Evolutionary conservation across 64 coral and sea anemone species (phyloP).

Genomic region (Cladopsammia gracilis): DNA sequence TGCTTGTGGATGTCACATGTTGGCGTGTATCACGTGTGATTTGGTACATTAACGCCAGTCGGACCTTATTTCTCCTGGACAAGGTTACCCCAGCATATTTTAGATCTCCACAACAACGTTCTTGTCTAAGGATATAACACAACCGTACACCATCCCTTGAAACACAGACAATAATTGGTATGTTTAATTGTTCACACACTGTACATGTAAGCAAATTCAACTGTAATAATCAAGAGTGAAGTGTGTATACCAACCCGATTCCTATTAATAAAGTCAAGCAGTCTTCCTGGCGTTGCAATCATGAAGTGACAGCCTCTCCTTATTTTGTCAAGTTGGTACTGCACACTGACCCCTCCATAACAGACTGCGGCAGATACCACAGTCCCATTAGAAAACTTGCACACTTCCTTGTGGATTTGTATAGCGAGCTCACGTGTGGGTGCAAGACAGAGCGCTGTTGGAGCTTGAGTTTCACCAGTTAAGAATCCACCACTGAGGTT

Average conservation of each 20-base stretch:
- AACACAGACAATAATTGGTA: no score
- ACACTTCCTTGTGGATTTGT: slow-evolving; percentile 88
- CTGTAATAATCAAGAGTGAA: background rate
- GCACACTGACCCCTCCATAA: slow-evolving; percentile 95
- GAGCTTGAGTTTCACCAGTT: slow-evolving; percentile 66
- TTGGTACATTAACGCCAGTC: no score
- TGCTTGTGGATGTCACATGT: no score
- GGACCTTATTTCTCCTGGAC: no score
- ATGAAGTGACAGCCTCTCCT: slow-evolving; percentile 91
- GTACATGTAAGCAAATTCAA: no score
- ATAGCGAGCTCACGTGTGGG: slow-evolving; percentile 93
- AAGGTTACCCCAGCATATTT: no score
- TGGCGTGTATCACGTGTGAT: no score
- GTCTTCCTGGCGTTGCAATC: slow-evolving; percentile 88
- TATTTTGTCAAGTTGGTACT: slow-evolving; percentile 71
- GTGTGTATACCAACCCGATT: slow-evolving; percentile 59
- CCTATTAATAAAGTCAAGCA: slow-evolving; percentile 86
- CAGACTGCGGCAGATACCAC: slow-evolving; percentile 71
- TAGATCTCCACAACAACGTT: no score
- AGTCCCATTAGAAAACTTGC: slow-evolving; percentile 87
- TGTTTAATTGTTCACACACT: no score
- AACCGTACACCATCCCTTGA: no score
- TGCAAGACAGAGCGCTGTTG: slow-evolving; percentile 87
- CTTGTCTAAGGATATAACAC: no score
- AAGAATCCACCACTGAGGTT: slow-evolving; percentile 69